Evolutionary conservation across 2,888 invertebrate species (phyloP).

Genomic region (Ditula angustiorana): DNA sequence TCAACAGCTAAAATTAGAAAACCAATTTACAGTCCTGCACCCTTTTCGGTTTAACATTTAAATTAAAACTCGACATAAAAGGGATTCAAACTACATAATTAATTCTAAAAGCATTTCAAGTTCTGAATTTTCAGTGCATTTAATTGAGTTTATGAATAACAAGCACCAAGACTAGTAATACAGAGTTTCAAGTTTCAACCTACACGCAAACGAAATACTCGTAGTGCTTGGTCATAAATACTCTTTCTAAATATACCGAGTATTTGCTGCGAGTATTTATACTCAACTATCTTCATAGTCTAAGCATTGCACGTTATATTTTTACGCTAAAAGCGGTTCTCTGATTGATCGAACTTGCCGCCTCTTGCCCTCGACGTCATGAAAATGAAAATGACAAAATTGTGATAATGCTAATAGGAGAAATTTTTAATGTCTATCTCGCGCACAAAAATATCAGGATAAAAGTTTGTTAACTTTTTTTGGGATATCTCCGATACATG

Average conservation of each 20-base stretch:
- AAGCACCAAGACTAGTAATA: background rate
- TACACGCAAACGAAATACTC: background rate
- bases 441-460: too few relatives aligned
- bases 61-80: background rate
- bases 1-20: background rate
- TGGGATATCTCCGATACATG: too few relatives aligned
- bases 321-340: background rate
- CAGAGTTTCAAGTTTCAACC: background rate
- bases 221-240: background rate
- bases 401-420: too few relatives aligned
- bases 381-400: too few relatives aligned
- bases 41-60: background rate
- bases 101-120: conserved; percentile 1
- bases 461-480: too few relatives aligned
- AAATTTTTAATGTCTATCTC: too few relatives aligned
- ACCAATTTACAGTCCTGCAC: background rate
- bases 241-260: background rate
- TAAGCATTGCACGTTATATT: too few relatives aligned
- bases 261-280: background rate
- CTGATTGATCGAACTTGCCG: too few relatives aligned
- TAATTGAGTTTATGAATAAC: conserved; percentile 1
- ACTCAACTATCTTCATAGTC: background rate
- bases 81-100: background rate
- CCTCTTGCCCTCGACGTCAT: too few relatives aligned
- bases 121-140: background rate